Conservation (phyloP, 2,113 vertebrate genomes). For the Calyptomena viridis region DNA sequence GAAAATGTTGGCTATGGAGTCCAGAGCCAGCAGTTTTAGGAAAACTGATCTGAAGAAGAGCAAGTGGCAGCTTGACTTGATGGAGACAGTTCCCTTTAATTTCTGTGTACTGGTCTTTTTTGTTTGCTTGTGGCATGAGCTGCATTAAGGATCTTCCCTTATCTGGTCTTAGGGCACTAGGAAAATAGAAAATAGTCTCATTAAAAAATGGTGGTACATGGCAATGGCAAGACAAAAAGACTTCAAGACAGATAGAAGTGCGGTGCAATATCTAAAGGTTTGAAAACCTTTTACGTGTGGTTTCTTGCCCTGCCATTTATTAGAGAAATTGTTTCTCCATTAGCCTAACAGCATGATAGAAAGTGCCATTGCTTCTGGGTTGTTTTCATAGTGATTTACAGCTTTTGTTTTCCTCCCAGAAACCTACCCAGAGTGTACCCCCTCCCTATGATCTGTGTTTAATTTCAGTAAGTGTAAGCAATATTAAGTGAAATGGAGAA, state of each 20-base stretch:
- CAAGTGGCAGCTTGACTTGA: neutral
- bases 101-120: neutral
- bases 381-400: neutral
- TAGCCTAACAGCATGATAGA: neutral
- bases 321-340: neutral
- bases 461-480: slow-evolving; percentile 7
- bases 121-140: neutral
- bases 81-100: neutral
- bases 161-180: neutral
- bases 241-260: neutral
- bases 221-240: neutral
- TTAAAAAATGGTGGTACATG: neutral
- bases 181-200: neutral
- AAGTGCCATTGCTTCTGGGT: neutral
- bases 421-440: neutral
- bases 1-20: neutral
- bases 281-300: neutral
- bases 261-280: neutral
- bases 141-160: neutral
- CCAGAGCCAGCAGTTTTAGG: neutral
- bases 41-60: neutral
- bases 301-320: neutral
- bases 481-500: neutral
- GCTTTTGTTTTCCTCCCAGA: neutral
- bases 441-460: neutral